Conservation (phyloP, 2,113 vertebrate genomes). For the Bucco capensis region DNA sequence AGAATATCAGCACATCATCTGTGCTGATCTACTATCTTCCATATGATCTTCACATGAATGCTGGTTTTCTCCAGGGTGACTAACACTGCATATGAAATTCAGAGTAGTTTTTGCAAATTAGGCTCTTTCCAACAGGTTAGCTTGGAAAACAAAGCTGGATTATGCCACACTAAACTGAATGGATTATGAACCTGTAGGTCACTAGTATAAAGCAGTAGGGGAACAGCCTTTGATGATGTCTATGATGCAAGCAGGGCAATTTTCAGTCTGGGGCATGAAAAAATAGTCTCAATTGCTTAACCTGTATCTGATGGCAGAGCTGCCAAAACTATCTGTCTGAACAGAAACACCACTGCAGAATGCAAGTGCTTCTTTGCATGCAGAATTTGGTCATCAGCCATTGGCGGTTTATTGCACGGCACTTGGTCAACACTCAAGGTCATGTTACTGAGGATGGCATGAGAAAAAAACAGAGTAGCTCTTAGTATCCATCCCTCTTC, state of each 20-base stretch:
- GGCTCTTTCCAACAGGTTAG: neutral
- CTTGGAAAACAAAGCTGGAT: neutral
- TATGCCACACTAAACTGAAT: neutral
- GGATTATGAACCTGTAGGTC: neutral
- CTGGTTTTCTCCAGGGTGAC: neutral
- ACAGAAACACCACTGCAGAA: neutral
- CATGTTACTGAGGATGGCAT: neutral
- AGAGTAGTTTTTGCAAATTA: neutral
- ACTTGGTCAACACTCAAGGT: neutral
- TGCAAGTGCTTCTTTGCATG: neutral
- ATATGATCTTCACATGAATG: neutral
- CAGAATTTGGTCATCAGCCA: neutral
- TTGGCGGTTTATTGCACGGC: neutral
- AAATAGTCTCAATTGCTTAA: neutral
- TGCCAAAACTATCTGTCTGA: neutral
- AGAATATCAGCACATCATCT: neutral
- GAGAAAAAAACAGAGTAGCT: neutral
- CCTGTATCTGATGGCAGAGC: neutral
- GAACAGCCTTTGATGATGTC: neutral
- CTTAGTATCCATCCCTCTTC: neutral
- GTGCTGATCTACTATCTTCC: neutral
- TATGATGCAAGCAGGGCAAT: rapidly evolving
- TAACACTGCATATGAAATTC: neutral
- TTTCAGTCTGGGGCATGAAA: neutral
- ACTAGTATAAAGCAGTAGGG: neutral